Evolutionary conservation across 2,797 vertebrate genomes (phyloP).

Genomic region (Jordanella pulchra): DNA sequence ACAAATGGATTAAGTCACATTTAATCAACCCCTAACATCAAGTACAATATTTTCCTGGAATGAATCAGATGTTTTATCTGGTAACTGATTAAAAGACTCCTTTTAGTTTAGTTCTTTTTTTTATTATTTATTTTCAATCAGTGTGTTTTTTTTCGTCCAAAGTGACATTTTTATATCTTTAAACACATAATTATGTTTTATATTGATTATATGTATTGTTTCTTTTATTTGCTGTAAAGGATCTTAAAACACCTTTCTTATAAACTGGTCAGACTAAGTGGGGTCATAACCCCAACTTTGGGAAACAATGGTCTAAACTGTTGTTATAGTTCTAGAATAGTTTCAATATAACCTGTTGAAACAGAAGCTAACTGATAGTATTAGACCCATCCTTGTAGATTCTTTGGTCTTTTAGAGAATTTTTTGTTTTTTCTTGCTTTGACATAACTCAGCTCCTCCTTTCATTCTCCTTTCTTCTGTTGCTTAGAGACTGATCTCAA

Average conservation of each 20-base stretch:
- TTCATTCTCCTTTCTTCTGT: constrained; percentile 53
- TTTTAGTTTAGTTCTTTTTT: neutral
- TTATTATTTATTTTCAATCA: neutral
- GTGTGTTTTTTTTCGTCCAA: neutral
- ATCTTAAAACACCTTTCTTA: no score
- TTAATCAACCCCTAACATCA: neutral
- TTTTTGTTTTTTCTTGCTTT: constrained; percentile 41
- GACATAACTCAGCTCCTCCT: constrained; percentile 46
- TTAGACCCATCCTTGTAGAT: neutral
- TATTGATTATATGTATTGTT: no score
- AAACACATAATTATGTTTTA: no score
- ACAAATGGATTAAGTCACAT: neutral
- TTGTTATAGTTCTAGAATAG: neutral
- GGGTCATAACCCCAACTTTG: no score
- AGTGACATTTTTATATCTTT: no score
- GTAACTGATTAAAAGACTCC: neutral
- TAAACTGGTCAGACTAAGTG: no score
- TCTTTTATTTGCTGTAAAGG: no score
- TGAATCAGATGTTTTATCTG: neutral
- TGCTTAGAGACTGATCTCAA: constrained; percentile 63
- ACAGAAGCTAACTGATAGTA: neutral
- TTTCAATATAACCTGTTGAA: neutral
- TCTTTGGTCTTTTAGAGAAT: constrained; percentile 1
- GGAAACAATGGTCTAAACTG: neutral
- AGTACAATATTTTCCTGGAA: neutral